Conservation (phyloP, 2,888 invertebrate genomes). For the Hemaris fuciformis region DNA sequence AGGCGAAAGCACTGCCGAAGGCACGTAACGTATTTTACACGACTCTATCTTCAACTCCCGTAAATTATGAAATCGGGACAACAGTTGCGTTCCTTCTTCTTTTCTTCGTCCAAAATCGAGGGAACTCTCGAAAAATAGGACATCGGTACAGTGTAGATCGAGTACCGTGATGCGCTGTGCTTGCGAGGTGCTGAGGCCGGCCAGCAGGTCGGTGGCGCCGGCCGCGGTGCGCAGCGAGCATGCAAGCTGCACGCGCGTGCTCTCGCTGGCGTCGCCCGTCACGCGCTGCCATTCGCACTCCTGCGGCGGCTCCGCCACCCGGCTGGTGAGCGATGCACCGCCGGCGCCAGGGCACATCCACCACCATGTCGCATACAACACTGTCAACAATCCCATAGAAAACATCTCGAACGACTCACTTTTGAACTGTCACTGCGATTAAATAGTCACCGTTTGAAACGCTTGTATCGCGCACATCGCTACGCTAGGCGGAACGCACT, state of each 20-base stretch:
- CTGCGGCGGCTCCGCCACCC: slow-evolving; percentile 84
- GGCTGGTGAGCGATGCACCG: slow-evolving; percentile 73
- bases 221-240: slow-evolving; percentile 86
- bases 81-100: slow-evolving; percentile 79
- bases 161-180: slow-evolving; percentile 86
- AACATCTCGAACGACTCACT: slow-evolving; percentile 76
- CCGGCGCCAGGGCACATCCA: slow-evolving; percentile 63
- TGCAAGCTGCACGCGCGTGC: slow-evolving; percentile 81
- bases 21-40: slow-evolving; percentile 89
- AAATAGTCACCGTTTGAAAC: slow-evolving; percentile 70
- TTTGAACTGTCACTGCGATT: slow-evolving; percentile 71
- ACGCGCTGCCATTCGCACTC: slow-evolving; percentile 87
- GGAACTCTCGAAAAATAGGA: slow-evolving; percentile 87
- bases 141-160: slow-evolving; percentile 86
- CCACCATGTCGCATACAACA: slow-evolving; percentile 67
- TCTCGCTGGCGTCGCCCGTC: slow-evolving; percentile 77
- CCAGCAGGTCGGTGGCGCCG: slow-evolving; percentile 84
- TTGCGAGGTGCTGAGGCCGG: slow-evolving; percentile 83
- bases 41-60: slow-evolving; percentile 86
- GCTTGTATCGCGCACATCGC: slow-evolving; percentile 72
- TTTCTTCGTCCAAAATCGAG: slow-evolving; percentile 81
- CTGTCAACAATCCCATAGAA: slow-evolving; percentile 69
- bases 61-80: slow-evolving; percentile 84
- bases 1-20: slow-evolving; percentile 85
- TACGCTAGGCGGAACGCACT: slow-evolving; percentile 66